Evolutionary conservation across 2,797 vertebrate genomes (phyloP).

Genomic region (Uromys caudimaculatus): DNA sequence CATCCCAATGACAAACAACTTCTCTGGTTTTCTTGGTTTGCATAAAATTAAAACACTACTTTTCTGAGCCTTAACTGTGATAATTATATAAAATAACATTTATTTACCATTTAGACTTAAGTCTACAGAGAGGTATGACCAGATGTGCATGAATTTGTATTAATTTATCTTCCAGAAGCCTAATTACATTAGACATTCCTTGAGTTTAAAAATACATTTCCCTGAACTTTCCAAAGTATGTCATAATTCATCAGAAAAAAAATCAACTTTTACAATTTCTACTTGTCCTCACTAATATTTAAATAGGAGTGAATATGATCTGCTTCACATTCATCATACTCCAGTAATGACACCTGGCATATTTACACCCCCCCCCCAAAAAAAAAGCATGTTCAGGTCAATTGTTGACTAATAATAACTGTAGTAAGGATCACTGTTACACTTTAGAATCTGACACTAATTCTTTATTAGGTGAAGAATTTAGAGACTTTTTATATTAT

Average conservation of each 20-base stretch:
- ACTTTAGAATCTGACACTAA: not conserved
- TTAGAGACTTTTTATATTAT: not conserved
- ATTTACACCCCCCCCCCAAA: not conserved
- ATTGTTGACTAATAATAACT: not conserved
- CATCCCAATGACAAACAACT: slow-evolving; percentile 27
- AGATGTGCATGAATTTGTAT: slow-evolving; percentile 53
- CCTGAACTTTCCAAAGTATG: slow-evolving; percentile 38
- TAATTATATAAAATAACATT: slow-evolving; percentile 48
- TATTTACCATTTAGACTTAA: slow-evolving; percentile 45
- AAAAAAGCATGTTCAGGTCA: not conserved
- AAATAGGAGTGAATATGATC: not conserved
- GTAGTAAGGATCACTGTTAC: not conserved
- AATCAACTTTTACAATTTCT: not conserved
- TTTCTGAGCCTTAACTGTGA: not conserved
- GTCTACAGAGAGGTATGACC: slow-evolving; percentile 37
- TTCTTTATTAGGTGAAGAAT: not conserved
- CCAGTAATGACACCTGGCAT: not conserved
- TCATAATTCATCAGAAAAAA: slow-evolving; percentile 48
- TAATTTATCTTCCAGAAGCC: slow-evolving; percentile 62
- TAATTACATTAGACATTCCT: slow-evolving; percentile 65
- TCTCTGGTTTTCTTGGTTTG: not conserved
- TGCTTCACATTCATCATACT: not conserved
- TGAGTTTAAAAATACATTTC: slow-evolving; percentile 46
- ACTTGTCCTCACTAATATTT: not conserved
- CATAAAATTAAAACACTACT: slow-evolving; percentile 35